A percentile compares a stretch with the other conserved stretches of the same genome.
phyloP scores from a whole-genome alignment of 2,888 invertebrate genomes.

The Barypeithes pellucidus region DNA sequence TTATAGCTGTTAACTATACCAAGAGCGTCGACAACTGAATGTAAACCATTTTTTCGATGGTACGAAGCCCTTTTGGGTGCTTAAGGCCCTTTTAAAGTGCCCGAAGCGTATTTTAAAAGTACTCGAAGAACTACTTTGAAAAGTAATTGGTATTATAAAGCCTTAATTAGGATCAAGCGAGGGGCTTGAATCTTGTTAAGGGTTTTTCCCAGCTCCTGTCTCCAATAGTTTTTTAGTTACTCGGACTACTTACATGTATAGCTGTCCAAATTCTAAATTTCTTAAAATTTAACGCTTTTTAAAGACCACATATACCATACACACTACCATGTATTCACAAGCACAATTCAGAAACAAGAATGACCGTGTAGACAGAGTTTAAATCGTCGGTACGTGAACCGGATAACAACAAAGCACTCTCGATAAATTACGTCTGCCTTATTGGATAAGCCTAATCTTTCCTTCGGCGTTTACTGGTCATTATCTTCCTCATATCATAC shows the following conservation, averaged over 20 bases:
- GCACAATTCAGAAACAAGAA: slow-evolving; percentile 11
- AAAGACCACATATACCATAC: background rate
- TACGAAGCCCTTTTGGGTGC: too few species aligned
- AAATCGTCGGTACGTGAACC: slow-evolving; percentile 9
- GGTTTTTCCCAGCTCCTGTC: too few species aligned
- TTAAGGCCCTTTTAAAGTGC: too few species aligned
- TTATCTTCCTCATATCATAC: slow-evolving; percentile 17
- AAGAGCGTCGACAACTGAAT: too few species aligned
- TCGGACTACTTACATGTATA: background rate
- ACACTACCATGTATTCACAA: background rate
- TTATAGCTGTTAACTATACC: too few species aligned
- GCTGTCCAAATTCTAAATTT: background rate
- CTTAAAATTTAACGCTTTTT: background rate
- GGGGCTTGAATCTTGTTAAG: too few species aligned
- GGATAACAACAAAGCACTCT: slow-evolving; percentile 19
- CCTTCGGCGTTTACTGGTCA: slow-evolving; percentile 17
- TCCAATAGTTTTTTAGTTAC: too few species aligned
- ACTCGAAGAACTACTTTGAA: too few species aligned
- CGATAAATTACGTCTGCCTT: slow-evolving; percentile 6
- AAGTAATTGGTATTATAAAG: too few species aligned
- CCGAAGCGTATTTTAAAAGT: too few species aligned
- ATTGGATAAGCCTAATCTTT: slow-evolving; percentile 23
- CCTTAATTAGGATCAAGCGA: too few species aligned
- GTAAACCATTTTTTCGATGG: too few species aligned
- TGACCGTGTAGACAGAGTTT: slow-evolving; percentile 6